These are phyloP conservation scores for Larimichthys crocea DNA, from an alignment of 2,113 vertebrate genomes.

Conservation along the genomic window DNA sequence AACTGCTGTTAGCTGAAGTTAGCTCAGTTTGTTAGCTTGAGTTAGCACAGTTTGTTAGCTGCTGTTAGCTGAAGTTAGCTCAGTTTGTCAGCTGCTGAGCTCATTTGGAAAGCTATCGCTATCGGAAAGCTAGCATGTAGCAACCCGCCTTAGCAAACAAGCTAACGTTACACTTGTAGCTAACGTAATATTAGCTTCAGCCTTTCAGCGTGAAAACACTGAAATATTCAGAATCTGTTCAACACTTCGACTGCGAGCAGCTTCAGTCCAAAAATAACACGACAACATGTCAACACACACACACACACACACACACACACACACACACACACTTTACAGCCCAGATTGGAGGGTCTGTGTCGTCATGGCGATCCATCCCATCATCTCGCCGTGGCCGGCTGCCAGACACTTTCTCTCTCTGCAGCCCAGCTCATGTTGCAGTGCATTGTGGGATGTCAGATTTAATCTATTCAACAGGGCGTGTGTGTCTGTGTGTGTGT, in stretches of 20 bases:
- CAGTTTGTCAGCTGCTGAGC: too few relatives aligned
- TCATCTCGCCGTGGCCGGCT: slow-evolving; percentile 55
- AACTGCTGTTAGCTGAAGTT: too few relatives aligned
- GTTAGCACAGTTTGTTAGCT: too few relatives aligned
- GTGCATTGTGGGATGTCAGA: slow-evolving; percentile 75
- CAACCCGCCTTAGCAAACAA: too few relatives aligned
- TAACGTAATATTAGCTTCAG: too few relatives aligned
- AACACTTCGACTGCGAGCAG: slow-evolving; percentile 5
- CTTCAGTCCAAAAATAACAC: slow-evolving; percentile 28
- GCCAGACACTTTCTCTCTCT: slow-evolving; percentile 58
- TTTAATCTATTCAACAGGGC: slow-evolving; percentile 60
- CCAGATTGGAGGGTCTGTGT: slow-evolving; percentile 64
- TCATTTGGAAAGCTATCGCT: too few relatives aligned
- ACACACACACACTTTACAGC: slow-evolving; percentile 8
- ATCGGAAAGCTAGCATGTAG: too few relatives aligned
- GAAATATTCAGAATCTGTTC: neutral
- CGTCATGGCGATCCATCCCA: slow-evolving; percentile 68
- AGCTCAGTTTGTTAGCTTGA: too few relatives aligned
- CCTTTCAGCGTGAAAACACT: neutral
- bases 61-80: too few relatives aligned
- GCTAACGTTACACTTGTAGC: too few relatives aligned
- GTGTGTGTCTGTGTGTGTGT: slow-evolving; percentile 13
- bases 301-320: slow-evolving; percentile 7
- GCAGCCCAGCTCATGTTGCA: slow-evolving; percentile 48
- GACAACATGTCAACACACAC: too few relatives aligned